These are phyloP conservation scores for Panagrolaimus sp. DNA, from an alignment of 1,140 invertebrate species.

Conservation along the genomic window DNA sequence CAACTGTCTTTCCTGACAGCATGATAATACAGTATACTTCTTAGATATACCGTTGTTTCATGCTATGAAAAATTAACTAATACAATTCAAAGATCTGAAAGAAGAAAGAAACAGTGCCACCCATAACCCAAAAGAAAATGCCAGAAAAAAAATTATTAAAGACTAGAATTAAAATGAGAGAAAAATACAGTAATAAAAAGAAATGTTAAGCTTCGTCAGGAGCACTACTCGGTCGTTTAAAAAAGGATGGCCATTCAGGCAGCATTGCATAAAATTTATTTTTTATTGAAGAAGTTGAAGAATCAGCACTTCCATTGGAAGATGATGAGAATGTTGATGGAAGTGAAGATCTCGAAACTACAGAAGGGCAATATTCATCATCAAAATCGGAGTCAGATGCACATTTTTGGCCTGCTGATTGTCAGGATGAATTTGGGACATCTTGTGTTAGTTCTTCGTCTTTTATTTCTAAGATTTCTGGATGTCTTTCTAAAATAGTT, in stretches of 20 bases:
- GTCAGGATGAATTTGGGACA: background rate
- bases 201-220: too few species aligned
- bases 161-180: too few species aligned
- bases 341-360: background rate
- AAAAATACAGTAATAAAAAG: too few species aligned
- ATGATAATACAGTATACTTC: too few species aligned
- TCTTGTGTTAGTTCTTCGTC: slow-evolving; percentile 10
- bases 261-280: background rate
- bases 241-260: background rate
- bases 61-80: too few species aligned
- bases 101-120: too few species aligned
- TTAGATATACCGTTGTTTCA: too few species aligned
- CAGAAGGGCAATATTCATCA: background rate
- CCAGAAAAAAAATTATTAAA: too few species aligned
- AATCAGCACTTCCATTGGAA: too few species aligned
- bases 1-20: too few species aligned
- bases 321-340: background rate
- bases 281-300: background rate
- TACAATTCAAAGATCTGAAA: too few species aligned
- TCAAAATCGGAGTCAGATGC: background rate
- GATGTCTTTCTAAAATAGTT: slow-evolving; percentile 25
- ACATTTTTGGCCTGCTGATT: slow-evolving; percentile 11
- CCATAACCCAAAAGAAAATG: too few species aligned
- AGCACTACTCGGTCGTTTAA: background rate
- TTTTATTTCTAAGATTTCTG: slow-evolving; percentile 40